These are phyloP conservation scores for Phymorhynchus buccinoides DNA, from an alignment of 1,140 invertebrate species.

Conservation along the genomic window DNA sequence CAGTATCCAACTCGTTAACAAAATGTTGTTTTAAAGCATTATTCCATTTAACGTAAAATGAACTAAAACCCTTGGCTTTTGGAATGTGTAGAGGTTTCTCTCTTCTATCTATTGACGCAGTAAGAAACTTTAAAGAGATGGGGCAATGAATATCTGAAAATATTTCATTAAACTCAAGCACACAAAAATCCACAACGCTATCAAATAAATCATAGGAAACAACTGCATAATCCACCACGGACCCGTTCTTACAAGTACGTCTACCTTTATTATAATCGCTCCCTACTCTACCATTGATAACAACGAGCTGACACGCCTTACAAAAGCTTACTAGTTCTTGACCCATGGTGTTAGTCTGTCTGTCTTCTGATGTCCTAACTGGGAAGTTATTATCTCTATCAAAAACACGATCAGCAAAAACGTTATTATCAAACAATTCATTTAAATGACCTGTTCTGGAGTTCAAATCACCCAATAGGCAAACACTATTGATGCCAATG, in stretches of 20 bases:
- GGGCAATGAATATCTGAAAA: neutral
- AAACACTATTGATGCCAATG: too few species aligned
- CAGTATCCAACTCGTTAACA: neutral
- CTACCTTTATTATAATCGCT: neutral
- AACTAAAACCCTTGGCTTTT: neutral
- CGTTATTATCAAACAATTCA: too few species aligned
- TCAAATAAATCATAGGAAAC: neutral
- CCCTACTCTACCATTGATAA: neutral
- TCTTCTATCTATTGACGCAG: neutral
- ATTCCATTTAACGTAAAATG: neutral
- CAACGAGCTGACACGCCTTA: neutral
- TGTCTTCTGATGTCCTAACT: neutral
- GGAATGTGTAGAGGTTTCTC: neutral
- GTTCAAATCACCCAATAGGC: too few species aligned
- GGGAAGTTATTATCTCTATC: neutral
- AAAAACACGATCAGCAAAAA: too few species aligned
- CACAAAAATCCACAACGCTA: neutral
- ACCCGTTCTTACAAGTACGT: neutral
- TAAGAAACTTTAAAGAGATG: neutral
- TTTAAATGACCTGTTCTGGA: too few species aligned
- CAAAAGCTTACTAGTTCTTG: neutral
- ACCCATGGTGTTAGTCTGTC: neutral
- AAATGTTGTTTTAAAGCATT: neutral
- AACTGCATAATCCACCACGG: neutral
- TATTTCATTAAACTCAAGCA: neutral